phyloP scores from a whole-genome alignment of 2,888 invertebrate species.

The Pecten maximus region DNA sequence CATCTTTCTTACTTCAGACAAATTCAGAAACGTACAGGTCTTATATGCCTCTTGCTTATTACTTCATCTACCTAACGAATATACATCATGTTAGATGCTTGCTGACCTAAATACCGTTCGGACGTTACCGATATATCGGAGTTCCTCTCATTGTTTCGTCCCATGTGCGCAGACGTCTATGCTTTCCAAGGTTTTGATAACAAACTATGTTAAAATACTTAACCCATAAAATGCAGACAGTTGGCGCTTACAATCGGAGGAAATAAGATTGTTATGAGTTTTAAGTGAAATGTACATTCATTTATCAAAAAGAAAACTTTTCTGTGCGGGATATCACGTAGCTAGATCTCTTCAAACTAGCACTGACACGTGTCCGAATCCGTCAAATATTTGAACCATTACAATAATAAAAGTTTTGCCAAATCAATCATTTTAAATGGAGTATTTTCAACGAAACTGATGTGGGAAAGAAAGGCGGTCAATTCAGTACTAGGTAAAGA shows the following conservation, averaged over 20 bases:
- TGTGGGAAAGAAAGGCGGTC: background rate
- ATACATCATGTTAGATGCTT: background rate
- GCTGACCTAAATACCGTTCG: background rate
- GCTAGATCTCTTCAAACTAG: background rate
- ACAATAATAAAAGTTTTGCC: background rate
- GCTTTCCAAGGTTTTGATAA: background rate
- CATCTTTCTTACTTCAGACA: no score
- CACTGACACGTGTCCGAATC: background rate
- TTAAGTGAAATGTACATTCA: background rate
- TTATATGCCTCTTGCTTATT: background rate
- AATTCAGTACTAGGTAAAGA: background rate
- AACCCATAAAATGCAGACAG: constrained; percentile 32
- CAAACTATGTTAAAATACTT: background rate
- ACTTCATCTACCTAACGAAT: background rate
- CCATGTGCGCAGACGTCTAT: background rate
- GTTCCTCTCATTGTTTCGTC: background rate
- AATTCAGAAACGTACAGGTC: no score
- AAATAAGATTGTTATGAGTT: constrained; percentile 2
- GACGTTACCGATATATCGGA: background rate
- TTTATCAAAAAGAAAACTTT: background rate
- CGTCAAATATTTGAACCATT: background rate
- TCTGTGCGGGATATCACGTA: background rate
- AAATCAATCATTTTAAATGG: background rate
- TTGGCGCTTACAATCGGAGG: background rate
- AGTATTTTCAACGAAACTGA: background rate